Percentiles rank a stretch among this genome's conserved stretches.
Evolutionary conservation across 2,888 invertebrate genomes (phyloP).

Genomic region (Sturmia bella): DNA sequence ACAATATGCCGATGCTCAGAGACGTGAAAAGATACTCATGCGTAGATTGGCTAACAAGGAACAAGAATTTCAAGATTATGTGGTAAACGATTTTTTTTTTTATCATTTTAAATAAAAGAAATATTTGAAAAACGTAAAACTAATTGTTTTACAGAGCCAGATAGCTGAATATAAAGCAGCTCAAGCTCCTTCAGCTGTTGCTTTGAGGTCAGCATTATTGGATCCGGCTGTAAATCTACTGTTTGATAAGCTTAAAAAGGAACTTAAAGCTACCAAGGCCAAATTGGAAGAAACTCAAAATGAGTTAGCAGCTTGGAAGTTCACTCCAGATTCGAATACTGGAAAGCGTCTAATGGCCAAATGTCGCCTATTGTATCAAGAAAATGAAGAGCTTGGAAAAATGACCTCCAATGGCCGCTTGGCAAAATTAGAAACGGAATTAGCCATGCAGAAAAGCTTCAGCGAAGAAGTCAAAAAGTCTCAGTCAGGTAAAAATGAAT

Average conservation of each 20-base stretch:
- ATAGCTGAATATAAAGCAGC: slow-evolving; percentile 95
- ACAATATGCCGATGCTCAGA: slow-evolving; percentile 92
- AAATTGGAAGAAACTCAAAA: slow-evolving; percentile 98
- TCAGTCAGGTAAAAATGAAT: slow-evolving; percentile 89
- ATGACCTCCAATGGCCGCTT: slow-evolving; percentile 97
- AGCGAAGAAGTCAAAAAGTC: slow-evolving; percentile 98
- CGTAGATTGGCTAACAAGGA: slow-evolving; percentile 96
- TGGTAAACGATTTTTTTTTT: slow-evolving; percentile 85
- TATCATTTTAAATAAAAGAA: neutral
- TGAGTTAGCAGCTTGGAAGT: slow-evolving; percentile 99
- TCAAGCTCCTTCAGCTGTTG: slow-evolving; percentile 89
- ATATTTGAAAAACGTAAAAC: neutral
- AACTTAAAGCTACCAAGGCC: slow-evolving; percentile 93
- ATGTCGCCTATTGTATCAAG: slow-evolving; percentile 95
- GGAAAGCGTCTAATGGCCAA: slow-evolving; percentile 99
- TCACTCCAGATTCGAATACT: slow-evolving; percentile 99
- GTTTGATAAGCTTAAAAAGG: slow-evolving; percentile 94
- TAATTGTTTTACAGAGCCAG: slow-evolving; percentile 89
- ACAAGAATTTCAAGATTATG: slow-evolving; percentile 97
- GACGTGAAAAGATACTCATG: slow-evolving; percentile 95
- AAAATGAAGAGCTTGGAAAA: slow-evolving; percentile 98
- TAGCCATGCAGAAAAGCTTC: slow-evolving; percentile 96
- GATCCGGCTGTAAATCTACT: slow-evolving; percentile 98
- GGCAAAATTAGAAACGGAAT: slow-evolving; percentile 96
- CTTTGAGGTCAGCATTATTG: slow-evolving; percentile 91